Conservation (phyloP, 1,140 invertebrate species). For the Rhyacophila brunnea region DNA sequence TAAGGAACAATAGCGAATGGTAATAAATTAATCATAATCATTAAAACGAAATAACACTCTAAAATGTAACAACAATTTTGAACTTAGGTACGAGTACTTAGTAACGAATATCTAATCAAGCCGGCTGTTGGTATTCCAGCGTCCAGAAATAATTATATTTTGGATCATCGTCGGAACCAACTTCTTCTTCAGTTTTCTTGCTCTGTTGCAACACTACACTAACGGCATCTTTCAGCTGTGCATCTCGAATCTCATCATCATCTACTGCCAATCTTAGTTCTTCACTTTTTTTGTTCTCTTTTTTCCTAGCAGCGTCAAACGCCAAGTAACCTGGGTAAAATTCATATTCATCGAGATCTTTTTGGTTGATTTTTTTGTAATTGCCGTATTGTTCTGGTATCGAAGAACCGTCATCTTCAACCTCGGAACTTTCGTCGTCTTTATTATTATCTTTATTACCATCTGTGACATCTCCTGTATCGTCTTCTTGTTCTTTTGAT, state of each 20-base stretch:
- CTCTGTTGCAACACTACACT: slow-evolving; percentile 46
- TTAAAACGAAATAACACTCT: too few relatives aligned
- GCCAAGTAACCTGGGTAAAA: slow-evolving; percentile 13
- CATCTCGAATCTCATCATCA: slow-evolving; percentile 29
- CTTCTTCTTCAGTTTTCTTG: slow-evolving; percentile 43
- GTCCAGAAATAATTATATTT: slow-evolving; percentile 54
- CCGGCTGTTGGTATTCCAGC: slow-evolving; percentile 48
- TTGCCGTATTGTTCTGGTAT: too few relatives aligned
- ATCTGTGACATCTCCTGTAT: not conserved
- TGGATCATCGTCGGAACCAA: slow-evolving; percentile 43
- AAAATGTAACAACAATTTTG: too few relatives aligned
- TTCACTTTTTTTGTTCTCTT: too few relatives aligned
- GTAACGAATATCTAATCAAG: too few relatives aligned
- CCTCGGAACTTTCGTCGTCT: slow-evolving; percentile 37
- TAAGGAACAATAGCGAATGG: too few relatives aligned
- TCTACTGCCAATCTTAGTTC: too few relatives aligned
- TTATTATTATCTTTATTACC: slow-evolving; percentile 24
- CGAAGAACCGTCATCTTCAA: slow-evolving; percentile 43
- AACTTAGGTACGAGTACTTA: too few relatives aligned
- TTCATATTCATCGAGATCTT: slow-evolving; percentile 5
- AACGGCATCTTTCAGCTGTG: slow-evolving; percentile 42
- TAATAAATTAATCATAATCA: too few relatives aligned
- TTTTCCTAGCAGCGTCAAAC: slow-evolving; percentile 22
- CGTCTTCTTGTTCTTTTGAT: slow-evolving; percentile 25
- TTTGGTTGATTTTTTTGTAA: not conserved